Base-by-base conservation (phyloP, 1,140 invertebrate genomes). In the Drosophila simulans region DNA sequence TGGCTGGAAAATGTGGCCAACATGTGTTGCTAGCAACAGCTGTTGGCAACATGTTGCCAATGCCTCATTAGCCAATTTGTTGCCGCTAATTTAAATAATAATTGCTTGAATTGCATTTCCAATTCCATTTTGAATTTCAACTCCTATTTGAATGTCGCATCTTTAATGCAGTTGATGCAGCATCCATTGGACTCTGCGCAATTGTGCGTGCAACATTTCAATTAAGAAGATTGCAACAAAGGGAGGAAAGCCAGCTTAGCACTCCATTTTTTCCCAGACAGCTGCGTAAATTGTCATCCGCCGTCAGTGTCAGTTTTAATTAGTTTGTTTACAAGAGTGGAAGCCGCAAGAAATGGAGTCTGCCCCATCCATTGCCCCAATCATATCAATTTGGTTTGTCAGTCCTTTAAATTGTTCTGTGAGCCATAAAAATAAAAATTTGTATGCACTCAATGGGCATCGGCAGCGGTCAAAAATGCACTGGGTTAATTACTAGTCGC, bases 201-300 rank as follows among this genome's bases (percentile, higher is more conserved):
- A 88, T 88, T 88, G 86, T 81, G 84, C 84, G 76, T 88, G 80
- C 80, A 89, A 89, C 83, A 88, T 89, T 88, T 89, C 84, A 89
- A 88, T 88, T 88, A 83, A 59, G 75, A 65, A 51, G 63, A 70
- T 42, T 68, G 79, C 78, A 62, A 72, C 52, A 51, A 39, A 46
- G 48, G 35, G 56, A 34, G 34, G 17, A 12, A 17, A 56, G n/a
- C 27, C 20, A 45, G 62, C 62, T 88, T 51, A 86, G 74, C 59
- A 68, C 42, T 53, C 48, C 17, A 34, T 56, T 49, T 56, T 12
- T 53, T 60, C 58, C 43, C 42, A 43, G 31, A 34, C 69, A 72
- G 72, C 83, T 89, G 83, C 80, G 80, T 80, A 84, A 89, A 89
- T 84, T 89, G 84, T 88, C 84, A 89, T 84, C 77, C 82, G 77